phyloP scores from a whole-genome alignment of 2,113 vertebrate genomes.

The Athene noctua region DNA sequence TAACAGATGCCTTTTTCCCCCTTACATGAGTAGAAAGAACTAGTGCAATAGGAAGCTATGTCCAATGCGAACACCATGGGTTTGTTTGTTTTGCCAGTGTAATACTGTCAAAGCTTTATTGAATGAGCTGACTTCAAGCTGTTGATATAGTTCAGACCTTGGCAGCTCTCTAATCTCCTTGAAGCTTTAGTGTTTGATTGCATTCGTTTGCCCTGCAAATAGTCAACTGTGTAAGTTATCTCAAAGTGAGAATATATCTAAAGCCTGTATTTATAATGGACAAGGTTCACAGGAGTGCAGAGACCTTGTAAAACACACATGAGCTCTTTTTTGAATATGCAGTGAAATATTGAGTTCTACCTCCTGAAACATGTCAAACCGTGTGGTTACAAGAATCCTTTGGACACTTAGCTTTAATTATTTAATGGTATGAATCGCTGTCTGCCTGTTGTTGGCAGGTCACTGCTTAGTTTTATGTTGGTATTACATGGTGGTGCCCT shows the following conservation, averaged over 20 bases:
- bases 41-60: background rate
- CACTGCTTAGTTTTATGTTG: background rate
- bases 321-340: constrained; percentile 14
- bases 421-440: background rate
- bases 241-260: constrained; percentile 72
- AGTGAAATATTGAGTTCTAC: background rate
- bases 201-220: constrained; percentile 76
- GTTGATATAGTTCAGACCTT: constrained; percentile 79
- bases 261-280: constrained; percentile 69
- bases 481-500: background rate
- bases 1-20: background rate
- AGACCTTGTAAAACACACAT: constrained; percentile 52
- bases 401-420: constrained; percentile 27
- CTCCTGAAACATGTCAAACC: background rate
- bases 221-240: constrained; percentile 76
- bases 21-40: background rate
- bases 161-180: constrained; percentile 77
- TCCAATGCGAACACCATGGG: background rate
- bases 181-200: constrained; percentile 77
- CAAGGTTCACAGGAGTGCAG: constrained; percentile 56
- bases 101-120: constrained; percentile 67
- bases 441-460: background rate
- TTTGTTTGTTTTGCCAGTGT: constrained; percentile 68
- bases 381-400: background rate
- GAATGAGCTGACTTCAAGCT: constrained; percentile 71